Evolutionary conservation across 2,797 vertebrate genomes (phyloP), one percentile per base, ranked within the genome.

Genomic region (Sparidentex hasta): DNA sequence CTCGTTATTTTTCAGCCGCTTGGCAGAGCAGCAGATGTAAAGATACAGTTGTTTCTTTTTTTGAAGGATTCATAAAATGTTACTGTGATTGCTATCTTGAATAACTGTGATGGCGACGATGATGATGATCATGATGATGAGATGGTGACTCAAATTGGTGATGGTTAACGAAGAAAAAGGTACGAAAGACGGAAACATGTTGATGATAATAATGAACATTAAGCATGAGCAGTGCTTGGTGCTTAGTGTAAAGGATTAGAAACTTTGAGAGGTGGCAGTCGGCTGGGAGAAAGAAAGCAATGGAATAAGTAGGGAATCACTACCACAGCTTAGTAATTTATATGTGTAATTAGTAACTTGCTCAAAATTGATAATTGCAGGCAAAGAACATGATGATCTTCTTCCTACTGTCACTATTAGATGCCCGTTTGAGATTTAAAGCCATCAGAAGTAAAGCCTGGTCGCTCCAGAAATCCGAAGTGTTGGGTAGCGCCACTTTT

Each of bases 21-120:
- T 29, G 7, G 6, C 18, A 20, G 8, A 0, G 3, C 44, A 18
- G 47, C n/a, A n/a, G 55, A 54, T 23, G 52, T 65, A 11, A 43
- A 38, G 41, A 75, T 43, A 33, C 74, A 29, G 27, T 33, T 29
- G 13, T 61, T 61, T 66, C 7, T 54, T 20, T 29, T 11, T 33
- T 33, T 33, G 4, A 23, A 46, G n/a, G 3, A 72, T 44, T 71
- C 4, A 29, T n/a, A 50, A 9, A 18, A 1, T 43, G 38, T 21
- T 47, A 29, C 38, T 44, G 12, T 27, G 11, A 52, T 63, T 23
- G 43, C 16, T 25, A 29, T 41, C 13, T 25, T 27, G 11, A 57
- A 25, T 62, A 27, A 47, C 27, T 21, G 29, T 73, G 44, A 62
- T 46, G 29, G 43, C 71, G 25, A 64, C 41, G 44, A 62, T 55